Evolutionary conservation across 2,113 vertebrate species (phyloP).

Genomic region (Channa argus): DNA sequence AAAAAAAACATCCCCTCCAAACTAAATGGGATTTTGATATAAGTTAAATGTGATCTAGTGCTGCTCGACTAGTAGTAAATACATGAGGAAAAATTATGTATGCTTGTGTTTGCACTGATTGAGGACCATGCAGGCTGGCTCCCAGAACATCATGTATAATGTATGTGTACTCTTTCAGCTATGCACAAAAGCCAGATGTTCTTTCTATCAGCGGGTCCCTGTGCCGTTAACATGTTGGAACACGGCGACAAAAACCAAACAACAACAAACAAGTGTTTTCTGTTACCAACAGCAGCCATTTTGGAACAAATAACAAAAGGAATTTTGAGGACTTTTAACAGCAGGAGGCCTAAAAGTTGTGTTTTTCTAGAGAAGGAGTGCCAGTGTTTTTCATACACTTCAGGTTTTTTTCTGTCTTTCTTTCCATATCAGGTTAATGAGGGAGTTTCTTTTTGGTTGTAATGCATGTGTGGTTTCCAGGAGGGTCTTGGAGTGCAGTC

Average conservation of each 20-base stretch:
- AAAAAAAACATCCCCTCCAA: neutral
- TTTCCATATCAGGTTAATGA: conserved; percentile 61
- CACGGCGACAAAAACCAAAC: conserved; percentile 67
- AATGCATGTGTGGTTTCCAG: conserved; percentile 51
- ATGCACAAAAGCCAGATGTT: conserved; percentile 86
- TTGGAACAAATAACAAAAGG: conserved; percentile 73
- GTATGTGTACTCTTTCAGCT: conserved; percentile 80
- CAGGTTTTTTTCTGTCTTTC: conserved; percentile 11
- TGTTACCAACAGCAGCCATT: conserved; percentile 71
- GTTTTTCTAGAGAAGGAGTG: conserved; percentile 23
- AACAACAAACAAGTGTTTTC: conserved; percentile 78
- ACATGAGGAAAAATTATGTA: conserved; percentile 38
- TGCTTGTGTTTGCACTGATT: conserved; percentile 70
- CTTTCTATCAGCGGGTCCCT: conserved; percentile 66
- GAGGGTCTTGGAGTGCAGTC: conserved; percentile 54
- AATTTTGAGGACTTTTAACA: conserved; percentile 49
- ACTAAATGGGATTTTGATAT: conserved; percentile 3
- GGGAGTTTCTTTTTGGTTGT: conserved; percentile 56
- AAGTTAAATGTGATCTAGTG: conserved; percentile 14
- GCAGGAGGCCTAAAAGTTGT: conserved; percentile 53
- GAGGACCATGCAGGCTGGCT: conserved; percentile 65
- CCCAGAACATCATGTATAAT: conserved; percentile 84
- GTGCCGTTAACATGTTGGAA: conserved; percentile 75
- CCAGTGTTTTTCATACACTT: conserved; percentile 7
- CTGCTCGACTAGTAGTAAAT: conserved; percentile 18